These are phyloP conservation scores for Gambelia wislizenii DNA, from an alignment of 2,797 vertebrate species.

Conservation along the genomic window DNA sequence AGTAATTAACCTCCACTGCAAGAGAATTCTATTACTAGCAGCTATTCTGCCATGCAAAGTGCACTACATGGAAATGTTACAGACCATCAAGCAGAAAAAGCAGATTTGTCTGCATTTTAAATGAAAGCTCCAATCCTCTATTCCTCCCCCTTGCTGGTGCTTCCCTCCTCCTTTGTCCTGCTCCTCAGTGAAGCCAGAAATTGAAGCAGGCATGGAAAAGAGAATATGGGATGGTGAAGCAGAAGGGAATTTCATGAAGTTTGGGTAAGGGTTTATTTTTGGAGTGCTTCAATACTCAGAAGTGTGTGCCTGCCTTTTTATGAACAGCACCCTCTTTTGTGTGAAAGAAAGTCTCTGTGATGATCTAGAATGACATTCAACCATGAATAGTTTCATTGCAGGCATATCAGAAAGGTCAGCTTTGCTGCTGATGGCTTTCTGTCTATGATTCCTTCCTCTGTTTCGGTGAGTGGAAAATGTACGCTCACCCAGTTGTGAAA, in stretches of 20 bases:
- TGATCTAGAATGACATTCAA: conserved; percentile 65
- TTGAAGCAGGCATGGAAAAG: conserved; percentile 82
- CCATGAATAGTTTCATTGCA: conserved; percentile 60
- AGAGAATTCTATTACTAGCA: conserved; percentile 95
- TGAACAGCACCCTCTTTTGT: conserved; percentile 64
- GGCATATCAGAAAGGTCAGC: conserved; percentile 67
- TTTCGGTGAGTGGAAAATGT: conserved; percentile 44
- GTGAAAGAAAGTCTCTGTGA: conserved; percentile 57
- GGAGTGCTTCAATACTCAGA: conserved; percentile 15
- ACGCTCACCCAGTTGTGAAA: conserved; percentile 45
- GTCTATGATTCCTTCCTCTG: conserved; percentile 39
- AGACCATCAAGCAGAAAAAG: conserved; percentile 93
- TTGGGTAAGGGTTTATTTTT: conserved; percentile 81
- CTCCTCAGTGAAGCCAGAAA: conserved; percentile 89
- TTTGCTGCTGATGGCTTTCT: conserved; percentile 36
- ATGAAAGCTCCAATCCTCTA: conserved; percentile 84
- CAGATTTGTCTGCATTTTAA: conserved; percentile 93
- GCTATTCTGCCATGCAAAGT: conserved; percentile 93
- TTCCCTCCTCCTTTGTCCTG: conserved; percentile 65
- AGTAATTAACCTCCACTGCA: conserved; percentile 95
- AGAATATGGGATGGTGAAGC: conserved; percentile 74
- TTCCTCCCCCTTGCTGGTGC: conserved; percentile 74
- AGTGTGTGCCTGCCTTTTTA: conserved; percentile 28
- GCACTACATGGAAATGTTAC: conserved; percentile 92
- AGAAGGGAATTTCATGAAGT: conserved; percentile 75